A percentile compares a stretch with the other conserved stretches of the same genome.
Conservation (phyloP, 2,797 vertebrate species). For the Rhinogobio ventralis region DNA sequence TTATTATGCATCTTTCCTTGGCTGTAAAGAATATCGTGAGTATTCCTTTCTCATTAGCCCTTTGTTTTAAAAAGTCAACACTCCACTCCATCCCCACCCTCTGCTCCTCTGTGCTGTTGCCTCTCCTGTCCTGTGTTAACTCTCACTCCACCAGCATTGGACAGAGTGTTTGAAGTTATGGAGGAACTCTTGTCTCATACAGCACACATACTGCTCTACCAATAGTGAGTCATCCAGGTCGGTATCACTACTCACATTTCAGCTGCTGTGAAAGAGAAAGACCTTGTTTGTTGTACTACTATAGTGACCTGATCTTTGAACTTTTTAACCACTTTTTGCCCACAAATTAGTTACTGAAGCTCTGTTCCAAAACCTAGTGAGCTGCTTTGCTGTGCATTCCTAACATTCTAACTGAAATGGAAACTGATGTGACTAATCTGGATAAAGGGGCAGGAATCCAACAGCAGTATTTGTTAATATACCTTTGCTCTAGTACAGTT, state of each 20-base stretch:
- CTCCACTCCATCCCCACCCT: conserved; percentile 28
- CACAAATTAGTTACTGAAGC: background rate
- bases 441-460: background rate
- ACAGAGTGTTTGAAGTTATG: conserved; percentile 63
- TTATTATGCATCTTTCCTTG: background rate
- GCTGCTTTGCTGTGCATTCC: background rate
- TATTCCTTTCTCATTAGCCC: conserved; percentile 39
- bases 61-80: conserved; percentile 10
- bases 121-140: conserved; percentile 36
- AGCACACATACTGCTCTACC: conserved; percentile 1
- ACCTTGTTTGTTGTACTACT: background rate
- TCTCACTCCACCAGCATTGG: conserved; percentile 39
- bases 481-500: background rate
- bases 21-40: conserved; percentile 63
- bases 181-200: conserved; percentile 1
- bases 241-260: background rate
- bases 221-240: background rate
- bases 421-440: background rate
- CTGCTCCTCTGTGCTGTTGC: conserved; percentile 37
- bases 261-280: background rate
- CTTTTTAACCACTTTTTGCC: background rate
- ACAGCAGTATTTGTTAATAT: background rate
- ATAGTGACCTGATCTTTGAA: background rate
- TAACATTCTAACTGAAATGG: background rate
- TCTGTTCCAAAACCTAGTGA: background rate